Evolutionary conservation across 2,888 invertebrate species (phyloP), one percentile per base, ranked within the genome.

Genomic region (Plagiodera versicolora): DNA sequence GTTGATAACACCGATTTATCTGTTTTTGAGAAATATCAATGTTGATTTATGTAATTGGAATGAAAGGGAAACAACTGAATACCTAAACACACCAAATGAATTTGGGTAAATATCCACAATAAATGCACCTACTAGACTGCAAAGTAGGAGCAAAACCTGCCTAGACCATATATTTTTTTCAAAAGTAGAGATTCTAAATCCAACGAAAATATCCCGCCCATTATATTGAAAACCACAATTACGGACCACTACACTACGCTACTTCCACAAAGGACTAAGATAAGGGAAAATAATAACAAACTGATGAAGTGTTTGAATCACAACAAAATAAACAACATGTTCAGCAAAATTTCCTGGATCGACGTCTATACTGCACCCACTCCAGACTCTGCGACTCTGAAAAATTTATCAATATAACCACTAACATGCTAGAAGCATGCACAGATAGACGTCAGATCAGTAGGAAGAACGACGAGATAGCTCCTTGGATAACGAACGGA

Each of bases 91-190:
- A 0, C 14, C 28, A 14, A 49, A 49, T 14, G 24, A 49, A 49
- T 49, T 24, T 24, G 49, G 49, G 10, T 49, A 49, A 4, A 49
- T 16, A 10, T 49, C 49, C 14, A 49, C 49, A 24, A 49, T 49
- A 24, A 49, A 49, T 28, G 49, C 49, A 24, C 28, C 49, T 8
- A 49, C 49, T 8, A 49, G 49, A 24, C 5, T 49, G 8, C 49
- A 49, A 49, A 28, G 49, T 1, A 24, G 3, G 11, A 46, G 46
- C 18, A 11, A 46, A 18, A 24, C 39, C n/a, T 39, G 39, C 6
- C 6, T 39, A 14, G 39, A 39, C 6, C 39, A 39, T 14, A 39
- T n/a, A n/a, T 39, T 14, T 39, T 39, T 14, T 14, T 39, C 2
- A 39, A 14, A 49, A 28, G 28, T 4, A 24, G 28, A 49, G n/a